Conservation (phyloP, 2,797 vertebrate genomes). For the Labeo calbasu region DNA sequence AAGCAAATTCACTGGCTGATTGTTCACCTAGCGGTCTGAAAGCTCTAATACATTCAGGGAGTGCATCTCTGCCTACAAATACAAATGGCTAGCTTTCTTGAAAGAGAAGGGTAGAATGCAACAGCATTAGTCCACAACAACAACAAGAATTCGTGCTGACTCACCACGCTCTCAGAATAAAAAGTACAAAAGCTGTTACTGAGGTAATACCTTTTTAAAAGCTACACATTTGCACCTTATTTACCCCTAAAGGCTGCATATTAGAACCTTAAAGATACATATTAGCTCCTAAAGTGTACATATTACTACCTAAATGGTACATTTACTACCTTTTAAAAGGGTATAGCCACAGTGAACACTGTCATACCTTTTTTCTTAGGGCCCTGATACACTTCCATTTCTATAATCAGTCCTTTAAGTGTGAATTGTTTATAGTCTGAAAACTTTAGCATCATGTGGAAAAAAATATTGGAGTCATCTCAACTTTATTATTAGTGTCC, state of each 20-base stretch:
- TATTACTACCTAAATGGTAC: neutral
- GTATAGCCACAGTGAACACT: neutral
- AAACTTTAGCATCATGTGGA: too few relatives aligned
- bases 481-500: too few relatives aligned
- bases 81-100: neutral
- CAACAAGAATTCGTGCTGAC: neutral
- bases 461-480: too few relatives aligned
- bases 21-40: slow-evolving; percentile 27
- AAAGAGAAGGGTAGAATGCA: neutral
- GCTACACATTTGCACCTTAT: neutral
- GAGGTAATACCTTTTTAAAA: neutral
- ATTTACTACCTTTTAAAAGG: neutral
- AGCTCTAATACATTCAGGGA: slow-evolving; percentile 20
- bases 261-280: neutral
- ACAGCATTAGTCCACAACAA: neutral
- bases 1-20: slow-evolving; percentile 34
- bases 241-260: neutral
- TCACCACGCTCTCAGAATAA: neutral
- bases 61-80: slow-evolving; percentile 6
- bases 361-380: neutral
- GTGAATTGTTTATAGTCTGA: too few relatives aligned
- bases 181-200: neutral
- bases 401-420: too few relatives aligned
- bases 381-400: too few relatives aligned
- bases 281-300: neutral